These are phyloP conservation scores for Oxystoma pomonae DNA, from an alignment of 2,888 invertebrate genomes.

Conservation along the genomic window DNA sequence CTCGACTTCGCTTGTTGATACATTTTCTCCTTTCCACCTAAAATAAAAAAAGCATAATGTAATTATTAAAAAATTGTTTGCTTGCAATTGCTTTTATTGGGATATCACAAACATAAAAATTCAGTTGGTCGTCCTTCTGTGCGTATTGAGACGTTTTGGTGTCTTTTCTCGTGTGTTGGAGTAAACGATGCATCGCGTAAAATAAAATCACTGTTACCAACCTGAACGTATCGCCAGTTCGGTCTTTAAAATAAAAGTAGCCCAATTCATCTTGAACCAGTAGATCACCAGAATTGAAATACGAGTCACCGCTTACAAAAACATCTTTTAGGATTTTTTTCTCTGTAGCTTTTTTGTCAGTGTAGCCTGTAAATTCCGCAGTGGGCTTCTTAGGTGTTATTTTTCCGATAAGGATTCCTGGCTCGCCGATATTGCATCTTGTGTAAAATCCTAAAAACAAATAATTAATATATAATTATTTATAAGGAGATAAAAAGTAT, in stretches of 20 bases:
- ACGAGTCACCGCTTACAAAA: slow-evolving; percentile 79
- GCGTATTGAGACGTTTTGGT: too few species aligned
- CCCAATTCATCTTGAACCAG: slow-evolving; percentile 88
- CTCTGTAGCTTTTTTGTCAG: slow-evolving; percentile 60
- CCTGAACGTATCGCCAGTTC: slow-evolving; percentile 80
- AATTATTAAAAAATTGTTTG: too few species aligned
- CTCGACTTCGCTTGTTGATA: slow-evolving; percentile 94
- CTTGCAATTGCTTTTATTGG: too few species aligned
- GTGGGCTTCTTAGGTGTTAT: slow-evolving; percentile 52
- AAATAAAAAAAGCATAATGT: slow-evolving; percentile 18
- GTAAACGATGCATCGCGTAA: too few species aligned
- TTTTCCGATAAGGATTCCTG: slow-evolving; percentile 81
- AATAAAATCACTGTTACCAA: too few species aligned
- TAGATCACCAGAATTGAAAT: slow-evolving; percentile 89
- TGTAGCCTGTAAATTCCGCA: slow-evolving; percentile 67
- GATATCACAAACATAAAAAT: too few species aligned
- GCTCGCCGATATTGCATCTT: slow-evolving; percentile 74
- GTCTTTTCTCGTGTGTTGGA: too few species aligned
- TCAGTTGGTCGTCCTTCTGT: too few species aligned
- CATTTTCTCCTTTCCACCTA: slow-evolving; percentile 93
- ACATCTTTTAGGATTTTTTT: slow-evolving; percentile 70
- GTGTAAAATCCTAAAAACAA: slow-evolving; percentile 63
- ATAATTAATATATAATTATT: too few species aligned
- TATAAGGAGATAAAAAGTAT: too few species aligned
- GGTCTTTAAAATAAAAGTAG: slow-evolving; percentile 89